phyloP scores from a whole-genome alignment of 2,113 vertebrate species.

The Phrynosoma platyrhinos region DNA sequence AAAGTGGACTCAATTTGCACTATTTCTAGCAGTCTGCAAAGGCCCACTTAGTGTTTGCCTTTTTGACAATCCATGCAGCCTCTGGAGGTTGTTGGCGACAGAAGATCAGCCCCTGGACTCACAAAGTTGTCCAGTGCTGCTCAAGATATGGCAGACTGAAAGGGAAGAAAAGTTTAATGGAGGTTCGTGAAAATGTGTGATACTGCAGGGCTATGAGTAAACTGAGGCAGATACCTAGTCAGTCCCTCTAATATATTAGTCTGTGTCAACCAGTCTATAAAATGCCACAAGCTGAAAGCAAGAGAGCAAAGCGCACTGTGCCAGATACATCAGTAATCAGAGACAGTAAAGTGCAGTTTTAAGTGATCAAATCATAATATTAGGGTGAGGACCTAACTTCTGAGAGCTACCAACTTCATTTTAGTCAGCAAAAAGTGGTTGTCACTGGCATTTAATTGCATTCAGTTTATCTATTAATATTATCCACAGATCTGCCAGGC shows the following conservation, averaged over 20 bases:
- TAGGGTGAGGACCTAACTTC: neutral
- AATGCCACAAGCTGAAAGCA: neutral
- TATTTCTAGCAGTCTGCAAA: too few relatives aligned
- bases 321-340: neutral
- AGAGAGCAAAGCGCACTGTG: neutral
- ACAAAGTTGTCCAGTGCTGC: too few relatives aligned
- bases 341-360: neutral
- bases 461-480: constrained; percentile 35
- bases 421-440: constrained; percentile 66
- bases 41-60: too few relatives aligned
- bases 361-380: neutral
- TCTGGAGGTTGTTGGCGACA: too few relatives aligned
- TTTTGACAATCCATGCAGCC: too few relatives aligned
- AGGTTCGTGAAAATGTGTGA: neutral
- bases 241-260: neutral
- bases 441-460: constrained; percentile 55
- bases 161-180: too few relatives aligned
- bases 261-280: neutral
- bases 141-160: too few relatives aligned
- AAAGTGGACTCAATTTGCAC: too few relatives aligned
- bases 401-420: constrained; percentile 40
- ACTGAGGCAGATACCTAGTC: neutral
- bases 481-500: constrained; percentile 8
- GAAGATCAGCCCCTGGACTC: too few relatives aligned
- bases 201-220: neutral